A percentile compares a stretch with the other conserved stretches of the same genome.
Conservation (phyloP, 2,113 vertebrate species). For the Clupea harengus region DNA sequence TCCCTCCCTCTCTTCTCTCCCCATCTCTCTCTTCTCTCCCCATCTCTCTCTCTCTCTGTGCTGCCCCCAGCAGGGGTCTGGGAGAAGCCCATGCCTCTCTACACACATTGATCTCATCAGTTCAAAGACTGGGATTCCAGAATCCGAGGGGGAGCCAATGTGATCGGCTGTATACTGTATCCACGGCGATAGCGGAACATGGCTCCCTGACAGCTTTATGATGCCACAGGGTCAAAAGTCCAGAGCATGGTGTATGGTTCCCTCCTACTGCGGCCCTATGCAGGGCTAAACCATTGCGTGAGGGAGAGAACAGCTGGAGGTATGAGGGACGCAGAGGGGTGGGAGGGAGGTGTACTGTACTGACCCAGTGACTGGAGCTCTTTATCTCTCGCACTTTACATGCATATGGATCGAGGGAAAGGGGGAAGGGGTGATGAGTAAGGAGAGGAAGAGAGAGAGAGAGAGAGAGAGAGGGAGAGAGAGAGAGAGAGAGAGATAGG, state of each 20-base stretch:
- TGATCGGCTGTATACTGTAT: constrained; percentile 1
- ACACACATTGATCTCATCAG: neutral
- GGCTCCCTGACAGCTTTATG: neutral
- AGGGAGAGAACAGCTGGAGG: neutral
- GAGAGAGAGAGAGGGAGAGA: neutral
- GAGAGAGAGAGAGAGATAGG: neutral
- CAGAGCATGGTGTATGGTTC: neutral
- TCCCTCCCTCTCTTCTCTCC: neutral
- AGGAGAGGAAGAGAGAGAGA: neutral
- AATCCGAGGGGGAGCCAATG: neutral
- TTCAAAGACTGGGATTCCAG: constrained; percentile 5
- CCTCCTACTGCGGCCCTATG: neutral
- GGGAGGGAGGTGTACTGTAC: neutral
- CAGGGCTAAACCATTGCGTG: neutral
- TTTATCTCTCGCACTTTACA: neutral
- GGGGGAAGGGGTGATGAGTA: neutral
- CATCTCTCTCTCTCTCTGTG: neutral
- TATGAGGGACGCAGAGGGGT: neutral
- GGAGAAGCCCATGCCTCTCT: neutral
- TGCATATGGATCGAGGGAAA: neutral
- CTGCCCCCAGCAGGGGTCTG: neutral
- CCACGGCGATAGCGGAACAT: neutral
- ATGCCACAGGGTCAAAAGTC: neutral
- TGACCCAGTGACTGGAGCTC: neutral
- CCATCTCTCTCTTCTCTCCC: neutral